These are phyloP conservation scores for Hemichromis elongatus DNA, from an alignment of 2,113 vertebrate genomes.

Conservation along the genomic window DNA sequence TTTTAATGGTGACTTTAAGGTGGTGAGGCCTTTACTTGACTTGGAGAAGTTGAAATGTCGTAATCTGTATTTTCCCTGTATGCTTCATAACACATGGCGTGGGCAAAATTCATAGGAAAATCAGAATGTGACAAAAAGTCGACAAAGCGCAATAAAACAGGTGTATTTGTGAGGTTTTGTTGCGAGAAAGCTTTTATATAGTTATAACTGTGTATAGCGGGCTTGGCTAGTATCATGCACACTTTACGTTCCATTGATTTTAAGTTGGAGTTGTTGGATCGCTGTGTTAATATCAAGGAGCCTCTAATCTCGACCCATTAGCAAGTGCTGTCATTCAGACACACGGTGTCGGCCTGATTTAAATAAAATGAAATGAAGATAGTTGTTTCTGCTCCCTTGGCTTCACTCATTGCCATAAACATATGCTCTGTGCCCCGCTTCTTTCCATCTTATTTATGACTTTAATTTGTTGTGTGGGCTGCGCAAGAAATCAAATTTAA, in stretches of 20 bases:
- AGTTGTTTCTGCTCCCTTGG: conserved; percentile 99
- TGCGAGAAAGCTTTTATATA: not conserved
- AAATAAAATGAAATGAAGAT: conserved; percentile 99
- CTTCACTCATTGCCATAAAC: conserved; percentile 99
- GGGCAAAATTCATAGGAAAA: not conserved
- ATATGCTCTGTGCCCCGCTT: conserved; percentile 99
- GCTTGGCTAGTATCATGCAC: not conserved
- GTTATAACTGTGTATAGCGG: not conserved
- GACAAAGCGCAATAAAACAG: not conserved
- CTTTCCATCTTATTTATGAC: conserved; percentile 99
- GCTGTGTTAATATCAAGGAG: conserved; percentile 89
- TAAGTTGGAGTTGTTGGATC: conserved; percentile 76
- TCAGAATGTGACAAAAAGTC: not conserved
- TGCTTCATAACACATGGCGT: not conserved
- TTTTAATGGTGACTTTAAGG: not conserved
- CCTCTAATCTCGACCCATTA: conserved; percentile 97
- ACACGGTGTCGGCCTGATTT: conserved; percentile 99
- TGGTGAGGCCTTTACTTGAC: not conserved
- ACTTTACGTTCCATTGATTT: conserved; percentile 4
- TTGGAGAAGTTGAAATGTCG: not conserved
- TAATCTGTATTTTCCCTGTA: not conserved
- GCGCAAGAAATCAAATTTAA: conserved; percentile 99
- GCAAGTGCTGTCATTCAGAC: conserved; percentile 98
- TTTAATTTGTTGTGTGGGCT: conserved; percentile 99
- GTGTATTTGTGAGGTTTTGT: not conserved